Evolutionary conservation across 2,113 vertebrate species (phyloP).

Genomic region (Lutjanus erythropterus): DNA sequence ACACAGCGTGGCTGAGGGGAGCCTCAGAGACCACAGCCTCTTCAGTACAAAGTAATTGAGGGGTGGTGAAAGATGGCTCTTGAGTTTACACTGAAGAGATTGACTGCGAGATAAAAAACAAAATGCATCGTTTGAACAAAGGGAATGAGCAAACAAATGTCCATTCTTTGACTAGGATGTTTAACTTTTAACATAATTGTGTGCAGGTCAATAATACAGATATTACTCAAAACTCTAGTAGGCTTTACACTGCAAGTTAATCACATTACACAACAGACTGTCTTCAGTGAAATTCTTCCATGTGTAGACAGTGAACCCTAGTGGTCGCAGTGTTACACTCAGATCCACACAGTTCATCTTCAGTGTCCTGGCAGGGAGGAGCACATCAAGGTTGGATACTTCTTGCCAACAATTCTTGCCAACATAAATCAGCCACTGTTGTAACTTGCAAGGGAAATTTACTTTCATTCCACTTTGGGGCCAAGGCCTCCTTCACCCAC

Average conservation of each 20-base stretch:
- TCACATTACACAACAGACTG: not conserved
- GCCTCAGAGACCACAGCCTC: not conserved
- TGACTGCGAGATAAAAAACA: not conserved
- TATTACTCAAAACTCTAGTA: too few species aligned
- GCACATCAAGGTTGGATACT: not conserved
- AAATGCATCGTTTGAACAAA: not conserved
- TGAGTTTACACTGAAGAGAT: not conserved
- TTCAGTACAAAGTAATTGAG: slow-evolving; percentile 47
- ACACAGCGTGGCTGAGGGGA: not conserved
- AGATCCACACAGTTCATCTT: not conserved
- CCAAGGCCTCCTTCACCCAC: slow-evolving; percentile 1
- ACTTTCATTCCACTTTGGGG: slow-evolving; percentile 62
- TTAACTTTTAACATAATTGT: not conserved
- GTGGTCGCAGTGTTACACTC: slow-evolving; percentile 56
- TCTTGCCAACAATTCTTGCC: slow-evolving; percentile 39
- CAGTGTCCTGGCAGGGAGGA: slow-evolving; percentile 27
- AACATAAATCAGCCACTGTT: slow-evolving; percentile 61
- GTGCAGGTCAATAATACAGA: not conserved
- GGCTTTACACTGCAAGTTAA: not conserved
- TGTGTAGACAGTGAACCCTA: slow-evolving; percentile 73
- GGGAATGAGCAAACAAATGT: not conserved
- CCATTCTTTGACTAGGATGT: not conserved
- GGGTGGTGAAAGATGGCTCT: slow-evolving; percentile 40
- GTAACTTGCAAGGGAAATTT: slow-evolving; percentile 63
- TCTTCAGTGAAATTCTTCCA: not conserved